Percentiles rank a stretch among this genome's conserved stretches.
These are phyloP conservation scores for Aradophagus sp. DNA, from an alignment of 1,140 invertebrate species.

Conservation along the genomic window DNA sequence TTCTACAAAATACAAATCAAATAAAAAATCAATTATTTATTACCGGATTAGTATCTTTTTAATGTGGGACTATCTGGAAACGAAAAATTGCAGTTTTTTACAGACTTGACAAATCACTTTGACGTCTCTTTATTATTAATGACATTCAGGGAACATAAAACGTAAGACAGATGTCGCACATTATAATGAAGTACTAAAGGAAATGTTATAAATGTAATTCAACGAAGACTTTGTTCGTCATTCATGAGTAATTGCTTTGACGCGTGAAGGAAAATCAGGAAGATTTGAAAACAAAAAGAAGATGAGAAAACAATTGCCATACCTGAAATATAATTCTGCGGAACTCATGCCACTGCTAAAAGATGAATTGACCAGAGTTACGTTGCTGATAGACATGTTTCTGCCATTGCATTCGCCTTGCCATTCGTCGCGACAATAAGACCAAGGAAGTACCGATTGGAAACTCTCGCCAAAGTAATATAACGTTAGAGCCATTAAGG, in stretches of 20 bases:
- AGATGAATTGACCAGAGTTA: slow-evolving; percentile 12
- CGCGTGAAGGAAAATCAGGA: slow-evolving; percentile 47
- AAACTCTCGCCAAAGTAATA: slow-evolving; percentile 84
- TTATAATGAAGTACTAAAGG: too few relatives aligned
- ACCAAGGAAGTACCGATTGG: slow-evolving; percentile 79
- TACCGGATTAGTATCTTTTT: too few relatives aligned
- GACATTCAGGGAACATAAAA: too few relatives aligned
- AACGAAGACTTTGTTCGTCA: background rate
- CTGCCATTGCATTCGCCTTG: slow-evolving; percentile 48
- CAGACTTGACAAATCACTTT: too few relatives aligned
- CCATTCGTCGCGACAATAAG: slow-evolving; percentile 79
- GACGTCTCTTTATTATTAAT: too few relatives aligned
- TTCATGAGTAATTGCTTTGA: background rate
- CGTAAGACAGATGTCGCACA: too few relatives aligned
- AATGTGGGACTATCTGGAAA: too few relatives aligned
- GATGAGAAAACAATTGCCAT: slow-evolving; percentile 67
- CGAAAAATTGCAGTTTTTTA: too few relatives aligned
- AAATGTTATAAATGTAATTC: too few relatives aligned
- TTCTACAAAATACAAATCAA: too few relatives aligned
- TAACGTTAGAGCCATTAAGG: slow-evolving; percentile 85
- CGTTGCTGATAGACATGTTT: slow-evolving; percentile 54
- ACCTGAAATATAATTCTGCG: slow-evolving; percentile 72
- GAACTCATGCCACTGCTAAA: slow-evolving; percentile 46
- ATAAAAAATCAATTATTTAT: too few relatives aligned
- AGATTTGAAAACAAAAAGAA: background rate